Conservation (phyloP, 92 coral and sea anemone species). For the Porites rus region DNA sequence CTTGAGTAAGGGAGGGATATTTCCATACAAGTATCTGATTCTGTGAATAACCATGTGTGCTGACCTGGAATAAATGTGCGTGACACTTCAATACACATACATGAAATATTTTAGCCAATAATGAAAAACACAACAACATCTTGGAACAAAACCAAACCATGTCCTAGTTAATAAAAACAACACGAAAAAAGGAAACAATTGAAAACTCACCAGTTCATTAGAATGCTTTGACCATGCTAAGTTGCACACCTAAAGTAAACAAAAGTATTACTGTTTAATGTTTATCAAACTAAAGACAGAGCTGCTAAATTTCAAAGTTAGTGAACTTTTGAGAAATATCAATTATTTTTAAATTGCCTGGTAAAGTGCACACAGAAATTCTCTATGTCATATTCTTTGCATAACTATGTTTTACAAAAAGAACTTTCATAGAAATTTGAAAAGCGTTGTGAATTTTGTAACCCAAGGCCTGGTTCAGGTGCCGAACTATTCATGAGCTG, state of each 20-base stretch:
- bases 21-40: constrained; percentile 99
- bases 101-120: too few species aligned
- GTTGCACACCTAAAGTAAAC: constrained; percentile 88
- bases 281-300: not conserved
- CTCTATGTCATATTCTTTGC: too few species aligned
- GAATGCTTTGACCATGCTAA: constrained; percentile 99
- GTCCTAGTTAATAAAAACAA: not conserved
- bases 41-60: constrained; percentile 99
- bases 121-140: too few species aligned
- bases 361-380: too few species aligned
- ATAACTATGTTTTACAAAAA: too few species aligned
- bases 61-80: constrained; percentile 69
- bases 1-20: constrained; percentile 96
- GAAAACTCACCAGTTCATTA: constrained; percentile 92
- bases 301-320: not conserved
- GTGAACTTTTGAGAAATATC: too few species aligned
- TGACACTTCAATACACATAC: too few species aligned
- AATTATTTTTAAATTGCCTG: too few species aligned
- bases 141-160: not conserved
- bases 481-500: too few species aligned
- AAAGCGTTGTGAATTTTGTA: too few species aligned
- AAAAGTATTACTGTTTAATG: not conserved
- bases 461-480: too few species aligned
- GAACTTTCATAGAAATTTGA: too few species aligned
- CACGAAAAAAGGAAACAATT: not conserved